These are phyloP conservation scores for Oscheius sp. DNA, from an alignment of 2,888 invertebrate species.

Conservation along the genomic window DNA sequence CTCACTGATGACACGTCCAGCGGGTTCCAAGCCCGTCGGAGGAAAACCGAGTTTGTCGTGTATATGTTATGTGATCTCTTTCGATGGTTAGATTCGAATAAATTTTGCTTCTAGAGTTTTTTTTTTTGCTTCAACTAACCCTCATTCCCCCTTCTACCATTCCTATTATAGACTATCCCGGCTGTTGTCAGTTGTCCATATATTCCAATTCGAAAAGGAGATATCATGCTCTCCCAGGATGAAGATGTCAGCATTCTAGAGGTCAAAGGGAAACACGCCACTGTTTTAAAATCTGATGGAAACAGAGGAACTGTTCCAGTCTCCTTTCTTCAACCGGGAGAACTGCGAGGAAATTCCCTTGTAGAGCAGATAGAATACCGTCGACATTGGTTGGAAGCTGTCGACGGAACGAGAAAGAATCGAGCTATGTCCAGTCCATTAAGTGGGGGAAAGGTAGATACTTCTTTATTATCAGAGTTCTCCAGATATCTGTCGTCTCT, in stretches of 20 bases:
- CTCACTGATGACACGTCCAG: too few species aligned
- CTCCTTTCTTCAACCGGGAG: constrained; percentile 37
- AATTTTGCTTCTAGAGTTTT: constrained; percentile 13
- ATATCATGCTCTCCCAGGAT: constrained; percentile 32
- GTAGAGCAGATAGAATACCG: constrained; percentile 48
- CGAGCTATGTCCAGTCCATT: constrained; percentile 17
- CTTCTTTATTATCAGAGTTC: neutral
- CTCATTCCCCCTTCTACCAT: neutral
- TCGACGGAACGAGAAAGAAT: constrained; percentile 4
- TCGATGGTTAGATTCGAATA: constrained; percentile 20
- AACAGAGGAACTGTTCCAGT: constrained; percentile 40
- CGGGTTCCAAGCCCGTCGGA: neutral
- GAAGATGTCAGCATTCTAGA: constrained; percentile 37
- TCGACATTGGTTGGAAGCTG: neutral
- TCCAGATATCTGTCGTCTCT: constrained; percentile 8
- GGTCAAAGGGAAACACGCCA: constrained; percentile 34
- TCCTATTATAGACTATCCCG: constrained; percentile 25
- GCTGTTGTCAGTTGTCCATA: constrained; percentile 35
- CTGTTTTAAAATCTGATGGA: constrained; percentile 36
- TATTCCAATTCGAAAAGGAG: constrained; percentile 32
- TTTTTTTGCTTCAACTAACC: neutral
- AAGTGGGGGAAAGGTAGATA: neutral
- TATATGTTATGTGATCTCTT: constrained; percentile 31
- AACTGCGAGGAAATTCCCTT: constrained; percentile 41
- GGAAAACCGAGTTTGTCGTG: constrained; percentile 14